A percentile compares a stretch with the other conserved stretches of the same genome.
Evolutionary conservation across 2,888 invertebrate genomes (phyloP).

Genomic region (Idaea aversata): DNA sequence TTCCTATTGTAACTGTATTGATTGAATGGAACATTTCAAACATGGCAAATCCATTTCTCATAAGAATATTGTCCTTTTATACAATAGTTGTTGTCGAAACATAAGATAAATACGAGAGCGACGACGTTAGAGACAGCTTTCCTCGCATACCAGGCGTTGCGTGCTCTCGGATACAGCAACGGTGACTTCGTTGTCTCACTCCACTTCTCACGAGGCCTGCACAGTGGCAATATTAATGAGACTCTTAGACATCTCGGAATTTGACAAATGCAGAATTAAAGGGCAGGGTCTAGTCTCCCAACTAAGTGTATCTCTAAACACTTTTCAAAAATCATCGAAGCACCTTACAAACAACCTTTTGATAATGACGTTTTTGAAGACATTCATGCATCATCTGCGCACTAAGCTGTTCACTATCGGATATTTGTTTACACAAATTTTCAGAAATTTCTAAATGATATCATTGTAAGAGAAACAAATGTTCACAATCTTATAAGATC

Average conservation of each 20-base stretch:
- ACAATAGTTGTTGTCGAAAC: background rate
- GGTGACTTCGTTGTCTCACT: constrained; percentile 54
- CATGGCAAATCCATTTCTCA: background rate
- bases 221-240: constrained; percentile 2
- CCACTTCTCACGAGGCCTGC: constrained; percentile 66
- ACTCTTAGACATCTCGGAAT: background rate
- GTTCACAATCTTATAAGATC: background rate
- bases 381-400: no score
- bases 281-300: background rate
- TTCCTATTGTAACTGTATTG: background rate
- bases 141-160: constrained; percentile 69
- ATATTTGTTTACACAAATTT: no score
- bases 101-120: background rate
- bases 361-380: no score
- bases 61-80: background rate
- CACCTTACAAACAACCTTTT: no score
- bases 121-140: constrained; percentile 44
- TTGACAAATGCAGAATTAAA: background rate
- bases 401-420: no score
- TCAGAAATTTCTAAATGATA: no score
- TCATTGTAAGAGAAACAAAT: no score
- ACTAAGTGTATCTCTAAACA: no score
- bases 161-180: constrained; percentile 43
- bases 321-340: no score
- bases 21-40: background rate